Evolutionary conservation across 2,888 invertebrate genomes (phyloP), one percentile per base, ranked within the genome.

Genomic region (Formica aserva): DNA sequence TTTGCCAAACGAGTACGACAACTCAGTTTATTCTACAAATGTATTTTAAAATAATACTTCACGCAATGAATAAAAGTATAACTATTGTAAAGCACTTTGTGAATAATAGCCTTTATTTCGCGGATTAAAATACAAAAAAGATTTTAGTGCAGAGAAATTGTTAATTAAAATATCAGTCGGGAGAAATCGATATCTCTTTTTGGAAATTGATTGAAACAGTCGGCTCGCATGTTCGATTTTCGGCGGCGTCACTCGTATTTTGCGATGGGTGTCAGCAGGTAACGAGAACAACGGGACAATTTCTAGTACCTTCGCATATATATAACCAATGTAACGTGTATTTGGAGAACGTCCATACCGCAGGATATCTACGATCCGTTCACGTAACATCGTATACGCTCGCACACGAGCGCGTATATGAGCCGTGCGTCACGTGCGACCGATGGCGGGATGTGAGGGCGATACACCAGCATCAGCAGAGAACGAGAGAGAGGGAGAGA

Each of bases 291-390:
- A 91, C 90, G 92, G 91, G 91, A 88, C 88, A 89, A 87, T 87
- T 90, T 86, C 89, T 89, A 88, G 87, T 91, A 89, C 91, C 91
- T 93, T 94, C 91, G 93, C 15, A 26, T 22, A 29, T 62, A 8
- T 13, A 52, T 90, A 92, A 92, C 93, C 91, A 91, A 92, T 91
- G 91, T 92, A 92, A 91, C 92, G 89, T 93, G 92, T 92, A 92
- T 94, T 93, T 93, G 92, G 92, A 93, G 78, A 78, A 71, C 91
- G 89, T 91, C 92, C 89, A 91, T 91, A 89, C 87, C 87, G 69
- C 55, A 77, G 63, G 84, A 75, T 85, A 87, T 84, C 89, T 87
- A 85, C 74, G 81, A 78, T 74, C 88, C 86, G 85, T 89, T 87
- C 87, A 83, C 85, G 78, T 60, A 60, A 78, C 78, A 78, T 35